Conservation (phyloP, 1,140 invertebrate species). For the Mactra quadrangularis region DNA sequence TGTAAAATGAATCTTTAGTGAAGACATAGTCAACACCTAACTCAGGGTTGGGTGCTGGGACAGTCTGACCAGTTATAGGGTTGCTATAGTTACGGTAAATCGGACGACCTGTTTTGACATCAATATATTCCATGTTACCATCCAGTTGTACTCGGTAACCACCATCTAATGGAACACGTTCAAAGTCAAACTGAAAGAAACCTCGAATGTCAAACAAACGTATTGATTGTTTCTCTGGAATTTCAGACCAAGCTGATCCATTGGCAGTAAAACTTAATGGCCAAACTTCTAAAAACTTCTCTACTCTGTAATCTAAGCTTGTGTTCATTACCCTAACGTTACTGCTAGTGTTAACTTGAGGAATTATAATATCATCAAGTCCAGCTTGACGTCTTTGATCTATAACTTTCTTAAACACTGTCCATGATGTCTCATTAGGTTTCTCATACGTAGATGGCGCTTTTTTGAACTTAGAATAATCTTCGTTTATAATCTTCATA, state of each 20-base stretch:
- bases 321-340: neutral
- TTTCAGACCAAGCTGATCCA: constrained; percentile 59
- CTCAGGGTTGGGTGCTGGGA: neutral
- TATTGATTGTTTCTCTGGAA: constrained; percentile 55
- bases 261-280: constrained; percentile 38
- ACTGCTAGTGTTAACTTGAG: constrained; percentile 41
- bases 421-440: constrained; percentile 69
- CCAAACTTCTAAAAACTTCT: constrained; percentile 34
- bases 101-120: neutral
- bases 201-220: constrained; percentile 57
- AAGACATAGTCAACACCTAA: constrained; percentile 30
- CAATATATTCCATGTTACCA: neutral
- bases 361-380: constrained; percentile 65
- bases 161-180: neutral
- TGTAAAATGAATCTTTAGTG: constrained; percentile 42
- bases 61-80: neutral
- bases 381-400: constrained; percentile 57
- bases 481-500: constrained; percentile 41
- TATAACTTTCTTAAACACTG: constrained; percentile 61
- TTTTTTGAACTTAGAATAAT: constrained; percentile 52
- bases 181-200: constrained; percentile 13
- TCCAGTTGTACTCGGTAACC: constrained; percentile 34
- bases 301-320: constrained; percentile 54
- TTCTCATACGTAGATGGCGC: constrained; percentile 56
- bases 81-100: constrained; percentile 1